Conservation (phyloP, 2,113 vertebrate genomes). For the Myotis yumanensis region DNA sequence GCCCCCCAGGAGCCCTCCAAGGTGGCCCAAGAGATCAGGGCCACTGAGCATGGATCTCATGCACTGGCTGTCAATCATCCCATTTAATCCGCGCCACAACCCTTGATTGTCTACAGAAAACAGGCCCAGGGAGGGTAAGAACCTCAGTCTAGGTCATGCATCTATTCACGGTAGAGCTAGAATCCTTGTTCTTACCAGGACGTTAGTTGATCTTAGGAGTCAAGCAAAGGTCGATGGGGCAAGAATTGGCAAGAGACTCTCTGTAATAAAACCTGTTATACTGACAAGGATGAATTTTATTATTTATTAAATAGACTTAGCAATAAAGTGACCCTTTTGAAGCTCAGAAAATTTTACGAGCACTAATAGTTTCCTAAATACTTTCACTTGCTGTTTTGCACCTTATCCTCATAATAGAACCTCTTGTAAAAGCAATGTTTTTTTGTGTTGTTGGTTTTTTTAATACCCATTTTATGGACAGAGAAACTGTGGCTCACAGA, state of each 20-base stretch:
- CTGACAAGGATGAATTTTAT: background rate
- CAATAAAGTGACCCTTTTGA: background rate
- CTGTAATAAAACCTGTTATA: background rate
- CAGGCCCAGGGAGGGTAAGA: background rate
- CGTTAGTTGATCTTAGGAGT: background rate
- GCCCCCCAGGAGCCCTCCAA: background rate
- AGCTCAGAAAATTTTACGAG: conserved; percentile 4
- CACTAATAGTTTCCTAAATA: conserved; percentile 12
- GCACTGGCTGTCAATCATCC: background rate
- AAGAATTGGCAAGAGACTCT: conserved; percentile 24
- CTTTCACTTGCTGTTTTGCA: background rate
- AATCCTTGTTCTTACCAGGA: background rate
- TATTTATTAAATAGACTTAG: conserved; percentile 29
- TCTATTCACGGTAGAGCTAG: background rate
- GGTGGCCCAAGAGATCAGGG: background rate
- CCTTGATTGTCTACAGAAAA: background rate
- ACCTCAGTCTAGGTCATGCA: background rate
- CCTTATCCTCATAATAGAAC: background rate
- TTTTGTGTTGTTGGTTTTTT: background rate
- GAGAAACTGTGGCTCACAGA: background rate
- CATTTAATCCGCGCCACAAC: background rate
- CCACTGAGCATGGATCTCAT: background rate
- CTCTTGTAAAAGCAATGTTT: background rate
- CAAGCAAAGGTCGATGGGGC: background rate
- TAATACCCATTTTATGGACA: background rate